These are phyloP conservation scores for Pogonocichla stellata DNA, from an alignment of 2,113 vertebrate genomes.

Conservation along the genomic window DNA sequence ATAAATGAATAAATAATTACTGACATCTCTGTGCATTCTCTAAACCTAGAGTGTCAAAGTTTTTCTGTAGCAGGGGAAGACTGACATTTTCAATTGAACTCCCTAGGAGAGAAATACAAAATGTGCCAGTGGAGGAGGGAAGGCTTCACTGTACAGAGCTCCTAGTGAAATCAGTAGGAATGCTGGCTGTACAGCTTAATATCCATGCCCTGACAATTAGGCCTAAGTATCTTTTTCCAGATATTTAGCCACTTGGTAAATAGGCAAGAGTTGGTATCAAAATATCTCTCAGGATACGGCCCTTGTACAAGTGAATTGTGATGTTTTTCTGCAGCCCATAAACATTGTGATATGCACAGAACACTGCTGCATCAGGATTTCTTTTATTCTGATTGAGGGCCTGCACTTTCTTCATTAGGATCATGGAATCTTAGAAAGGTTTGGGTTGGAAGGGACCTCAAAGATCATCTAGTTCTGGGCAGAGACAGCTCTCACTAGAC, in stretches of 20 bases:
- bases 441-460: neutral
- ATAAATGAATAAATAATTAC: conserved; percentile 58
- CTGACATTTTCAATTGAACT: neutral
- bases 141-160: neutral
- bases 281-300: neutral
- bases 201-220: neutral
- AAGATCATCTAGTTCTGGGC: neutral
- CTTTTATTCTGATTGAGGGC: neutral
- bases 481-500: neutral
- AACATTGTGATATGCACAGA: neutral
- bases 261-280: neutral
- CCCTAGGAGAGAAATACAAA: neutral
- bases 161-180: neutral
- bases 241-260: neutral
- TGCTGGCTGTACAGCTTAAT: neutral
- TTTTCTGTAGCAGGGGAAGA: neutral
- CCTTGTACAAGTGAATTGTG: neutral
- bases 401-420: neutral
- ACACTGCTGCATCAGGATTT: neutral
- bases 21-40: neutral
- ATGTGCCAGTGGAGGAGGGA: neutral
- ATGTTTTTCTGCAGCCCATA: neutral
- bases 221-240: neutral
- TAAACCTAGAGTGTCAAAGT: neutral
- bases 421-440: neutral